phyloP scores from a whole-genome alignment of 2,888 invertebrate genomes.

The Aleiodes leptofemur region DNA sequence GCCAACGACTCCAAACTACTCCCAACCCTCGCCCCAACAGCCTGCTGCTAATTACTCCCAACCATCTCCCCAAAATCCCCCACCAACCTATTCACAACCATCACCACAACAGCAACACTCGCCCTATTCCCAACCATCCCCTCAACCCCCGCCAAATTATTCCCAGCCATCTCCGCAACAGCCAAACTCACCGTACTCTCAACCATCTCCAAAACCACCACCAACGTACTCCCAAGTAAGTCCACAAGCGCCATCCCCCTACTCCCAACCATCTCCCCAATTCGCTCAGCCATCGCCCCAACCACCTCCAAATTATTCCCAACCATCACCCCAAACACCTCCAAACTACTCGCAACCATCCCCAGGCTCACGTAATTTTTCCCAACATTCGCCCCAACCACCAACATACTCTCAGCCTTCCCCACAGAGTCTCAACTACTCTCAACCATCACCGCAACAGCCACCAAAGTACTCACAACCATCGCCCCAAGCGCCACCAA shows the following conservation, averaged over 20 bases:
- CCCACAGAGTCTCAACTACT: slow-evolving; percentile 64
- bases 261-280: slow-evolving; percentile 61
- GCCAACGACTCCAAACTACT: slow-evolving; percentile 75
- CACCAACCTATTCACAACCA: slow-evolving; percentile 61
- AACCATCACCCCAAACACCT: slow-evolving; percentile 62
- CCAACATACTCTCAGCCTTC: slow-evolving; percentile 74
- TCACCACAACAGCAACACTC: slow-evolving; percentile 61
- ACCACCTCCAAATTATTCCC: slow-evolving; percentile 60
- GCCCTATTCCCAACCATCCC: slow-evolving; percentile 53
- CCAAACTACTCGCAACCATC: slow-evolving; percentile 70
- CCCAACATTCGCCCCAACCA: slow-evolving; percentile 68
- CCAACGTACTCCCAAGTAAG: slow-evolving; percentile 64
- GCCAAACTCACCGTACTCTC: slow-evolving; percentile 56
- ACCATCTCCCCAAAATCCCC: slow-evolving; percentile 60
- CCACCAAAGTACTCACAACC: slow-evolving; percentile 73
- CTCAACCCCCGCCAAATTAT: slow-evolving; percentile 71
- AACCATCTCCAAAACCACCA: slow-evolving; percentile 69
- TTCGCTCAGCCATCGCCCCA: slow-evolving; percentile 60
- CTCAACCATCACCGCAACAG: slow-evolving; percentile 63
- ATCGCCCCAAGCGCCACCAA: slow-evolving; percentile 64
- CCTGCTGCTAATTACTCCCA: slow-evolving; percentile 70
- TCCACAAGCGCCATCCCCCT: slow-evolving; percentile 57
- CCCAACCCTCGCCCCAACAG: slow-evolving; percentile 70
- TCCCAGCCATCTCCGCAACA: slow-evolving; percentile 66
- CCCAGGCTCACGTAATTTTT: slow-evolving; percentile 74